Evolutionary conservation across 2,888 invertebrate genomes (phyloP).

Genomic region (Schizotus pectinicornis): DNA sequence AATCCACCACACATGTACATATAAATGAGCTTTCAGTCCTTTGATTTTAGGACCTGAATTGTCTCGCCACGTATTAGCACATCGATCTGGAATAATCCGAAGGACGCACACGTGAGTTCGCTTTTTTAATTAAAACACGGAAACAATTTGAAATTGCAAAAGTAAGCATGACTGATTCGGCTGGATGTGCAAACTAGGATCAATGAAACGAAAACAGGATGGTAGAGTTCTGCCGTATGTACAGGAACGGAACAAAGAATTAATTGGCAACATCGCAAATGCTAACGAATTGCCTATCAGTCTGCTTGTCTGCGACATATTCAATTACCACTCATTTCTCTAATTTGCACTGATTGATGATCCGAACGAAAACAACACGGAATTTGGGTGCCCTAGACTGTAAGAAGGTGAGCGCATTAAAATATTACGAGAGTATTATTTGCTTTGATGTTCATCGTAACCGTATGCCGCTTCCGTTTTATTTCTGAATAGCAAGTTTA

Average conservation of each 20-base stretch:
- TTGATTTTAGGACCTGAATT: too few species aligned
- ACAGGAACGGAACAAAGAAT: conserved; percentile 34
- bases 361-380: conserved; percentile 25
- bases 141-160: conserved; percentile 23
- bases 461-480: too few species aligned
- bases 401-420: not conserved
- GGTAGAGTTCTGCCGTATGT: not conserved
- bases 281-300: conserved; percentile 40
- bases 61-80: too few species aligned
- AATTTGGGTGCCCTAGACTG: not conserved
- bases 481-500: too few species aligned
- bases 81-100: too few species aligned
- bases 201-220: conserved; percentile 27
- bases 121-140: not conserved
- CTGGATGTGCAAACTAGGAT: conserved; percentile 25
- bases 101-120: not conserved
- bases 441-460: too few species aligned
- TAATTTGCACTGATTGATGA: conserved; percentile 36
- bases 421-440: too few species aligned
- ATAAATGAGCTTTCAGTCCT: too few species aligned
- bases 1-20: too few species aligned
- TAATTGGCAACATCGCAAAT: conserved; percentile 38
- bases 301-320: conserved; percentile 37
- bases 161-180: conserved; percentile 25
- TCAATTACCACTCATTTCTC: conserved; percentile 38